Evolutionary conservation across 2,888 invertebrate species (phyloP).

Genomic region (Punctoribates punctum): DNA sequence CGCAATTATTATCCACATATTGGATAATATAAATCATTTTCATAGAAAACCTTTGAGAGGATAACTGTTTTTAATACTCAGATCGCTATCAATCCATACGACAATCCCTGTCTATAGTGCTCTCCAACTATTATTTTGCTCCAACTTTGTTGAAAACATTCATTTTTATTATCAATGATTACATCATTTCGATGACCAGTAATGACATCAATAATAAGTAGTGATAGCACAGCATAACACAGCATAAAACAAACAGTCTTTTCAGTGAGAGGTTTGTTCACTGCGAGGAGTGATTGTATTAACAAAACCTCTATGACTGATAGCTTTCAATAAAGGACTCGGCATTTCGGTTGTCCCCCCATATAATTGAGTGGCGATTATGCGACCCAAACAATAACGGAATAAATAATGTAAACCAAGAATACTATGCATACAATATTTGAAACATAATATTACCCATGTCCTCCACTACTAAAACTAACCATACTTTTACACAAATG

Average conservation of each 20-base stretch:
- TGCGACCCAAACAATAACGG: conserved; percentile 22
- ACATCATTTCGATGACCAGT: not conserved
- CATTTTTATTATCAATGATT: not conserved
- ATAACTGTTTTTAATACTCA: not conserved
- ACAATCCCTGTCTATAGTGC: not conserved
- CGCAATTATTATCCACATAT: conserved; percentile 37
- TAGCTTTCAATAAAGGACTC: not conserved
- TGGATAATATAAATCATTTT: conserved; percentile 35
- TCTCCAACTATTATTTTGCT: not conserved
- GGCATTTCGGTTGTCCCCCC: not conserved
- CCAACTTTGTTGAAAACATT: not conserved
- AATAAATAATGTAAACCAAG: conserved; percentile 21
- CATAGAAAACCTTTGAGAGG: not conserved
- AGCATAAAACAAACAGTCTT: not conserved
- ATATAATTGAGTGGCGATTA: conserved; percentile 31
- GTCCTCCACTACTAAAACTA: not conserved
- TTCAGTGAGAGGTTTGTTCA: too few species aligned
- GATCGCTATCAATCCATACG: not conserved
- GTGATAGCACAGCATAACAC: not conserved
- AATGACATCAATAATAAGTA: not conserved
- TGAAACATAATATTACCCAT: not conserved
- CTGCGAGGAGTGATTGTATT: too few species aligned
- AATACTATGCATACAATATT: not conserved
- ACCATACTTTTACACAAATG: not conserved
- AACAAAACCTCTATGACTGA: not conserved